Conservation (phyloP, 2,113 vertebrate genomes). For the Elephas maximus region DNA sequence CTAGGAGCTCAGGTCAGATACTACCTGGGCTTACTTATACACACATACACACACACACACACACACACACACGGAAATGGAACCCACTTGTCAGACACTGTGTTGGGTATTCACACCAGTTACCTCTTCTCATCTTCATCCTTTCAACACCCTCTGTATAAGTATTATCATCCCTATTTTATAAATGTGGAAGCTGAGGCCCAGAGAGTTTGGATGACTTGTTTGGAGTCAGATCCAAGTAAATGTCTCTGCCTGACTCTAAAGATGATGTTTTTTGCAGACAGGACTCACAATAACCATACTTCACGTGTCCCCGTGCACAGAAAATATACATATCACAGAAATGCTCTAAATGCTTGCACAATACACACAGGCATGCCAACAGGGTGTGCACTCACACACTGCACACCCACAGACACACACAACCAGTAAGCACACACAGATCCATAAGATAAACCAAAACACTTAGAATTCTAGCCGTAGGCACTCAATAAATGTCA, state of each 20-base stretch:
- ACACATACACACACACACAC: background rate
- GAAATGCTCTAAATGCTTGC: background rate
- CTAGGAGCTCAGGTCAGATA: background rate
- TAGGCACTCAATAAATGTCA: background rate
- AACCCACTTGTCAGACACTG: background rate
- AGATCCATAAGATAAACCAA: background rate
- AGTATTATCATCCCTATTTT: background rate
- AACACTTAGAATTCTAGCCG: constrained; percentile 3
- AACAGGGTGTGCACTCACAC: background rate
- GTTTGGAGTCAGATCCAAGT: constrained; percentile 23
- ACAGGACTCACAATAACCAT: background rate
- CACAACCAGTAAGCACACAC: background rate
- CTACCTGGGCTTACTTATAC: background rate
- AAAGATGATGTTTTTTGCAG: constrained; percentile 3
- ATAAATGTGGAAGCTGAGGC: constrained; percentile 34
- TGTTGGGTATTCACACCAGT: background rate
- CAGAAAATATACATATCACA: constrained; percentile 13
- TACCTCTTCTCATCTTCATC: constrained; percentile 27
- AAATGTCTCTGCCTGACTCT: constrained; percentile 12
- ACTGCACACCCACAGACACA: background rate
- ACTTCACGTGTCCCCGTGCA: background rate
- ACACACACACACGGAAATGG: background rate
- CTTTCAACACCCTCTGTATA: background rate
- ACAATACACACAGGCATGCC: background rate
- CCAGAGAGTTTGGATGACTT: constrained; percentile 17